phyloP scores from a whole-genome alignment of 2,113 vertebrate genomes.

The Sinocyclocheilus rhinocerous region DNA sequence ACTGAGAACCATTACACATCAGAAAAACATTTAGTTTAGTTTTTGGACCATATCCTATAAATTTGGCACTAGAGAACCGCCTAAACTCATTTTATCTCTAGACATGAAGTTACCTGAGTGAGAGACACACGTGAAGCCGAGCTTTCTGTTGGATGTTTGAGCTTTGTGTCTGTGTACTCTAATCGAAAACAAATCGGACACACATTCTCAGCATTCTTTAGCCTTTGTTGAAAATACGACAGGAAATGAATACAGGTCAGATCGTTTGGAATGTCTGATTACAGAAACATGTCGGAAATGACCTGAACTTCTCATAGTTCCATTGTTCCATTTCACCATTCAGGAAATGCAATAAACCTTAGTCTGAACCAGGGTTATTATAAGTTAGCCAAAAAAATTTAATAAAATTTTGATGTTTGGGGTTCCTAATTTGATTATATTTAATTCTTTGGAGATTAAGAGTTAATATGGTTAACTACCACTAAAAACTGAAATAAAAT shows the following conservation, averaged over 20 bases:
- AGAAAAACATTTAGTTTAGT: too few species aligned
- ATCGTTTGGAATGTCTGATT: conserved; percentile 6
- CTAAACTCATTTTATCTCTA: conserved; percentile 41
- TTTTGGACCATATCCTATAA: neutral
- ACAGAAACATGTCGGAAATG: neutral
- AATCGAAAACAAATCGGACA: neutral
- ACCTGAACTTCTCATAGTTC: neutral
- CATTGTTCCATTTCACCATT: neutral
- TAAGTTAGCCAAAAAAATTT: too few species aligned
- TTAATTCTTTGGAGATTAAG: neutral
- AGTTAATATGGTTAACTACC: too few species aligned
- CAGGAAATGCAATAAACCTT: neutral
- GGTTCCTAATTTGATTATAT: neutral
- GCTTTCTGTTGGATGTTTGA: neutral
- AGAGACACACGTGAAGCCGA: neutral
- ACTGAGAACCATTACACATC: neutral
- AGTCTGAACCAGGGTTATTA: neutral
- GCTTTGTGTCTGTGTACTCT: neutral
- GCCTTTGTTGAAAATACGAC: conserved; percentile 14
- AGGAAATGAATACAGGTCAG: conserved; percentile 20
- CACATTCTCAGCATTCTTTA: conserved; percentile 37
- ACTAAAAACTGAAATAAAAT: too few species aligned
- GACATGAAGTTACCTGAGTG: neutral
- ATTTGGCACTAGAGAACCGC: neutral
- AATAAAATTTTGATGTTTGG: neutral